Evolutionary conservation across 1,140 invertebrate species (phyloP).

Genomic region (Papilio helenus): DNA sequence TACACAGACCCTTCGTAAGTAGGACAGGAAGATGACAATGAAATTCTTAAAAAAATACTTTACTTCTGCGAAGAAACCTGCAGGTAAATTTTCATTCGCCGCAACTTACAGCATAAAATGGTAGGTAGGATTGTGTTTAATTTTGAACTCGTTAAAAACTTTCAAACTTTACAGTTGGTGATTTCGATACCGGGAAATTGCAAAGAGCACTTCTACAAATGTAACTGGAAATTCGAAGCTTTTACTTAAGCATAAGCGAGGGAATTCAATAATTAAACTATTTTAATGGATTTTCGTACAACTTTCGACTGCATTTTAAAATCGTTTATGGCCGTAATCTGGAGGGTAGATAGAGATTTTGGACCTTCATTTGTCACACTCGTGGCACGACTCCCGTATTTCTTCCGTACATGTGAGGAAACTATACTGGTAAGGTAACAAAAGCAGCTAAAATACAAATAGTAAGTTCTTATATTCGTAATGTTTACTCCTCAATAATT

Average conservation of each 20-base stretch:
- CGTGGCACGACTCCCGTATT: no score
- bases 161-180: neutral
- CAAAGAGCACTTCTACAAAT: conserved; percentile 5
- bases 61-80: neutral
- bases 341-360: neutral
- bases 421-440: no score
- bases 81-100: neutral
- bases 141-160: conserved; percentile 26
- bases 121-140: conserved; percentile 5
- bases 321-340: neutral
- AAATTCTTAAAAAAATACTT: neutral
- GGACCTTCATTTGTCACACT: neutral
- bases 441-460: no score
- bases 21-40: neutral
- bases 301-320: neutral
- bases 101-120: neutral
- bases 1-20: no score
- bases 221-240: neutral
- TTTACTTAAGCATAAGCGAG: neutral
- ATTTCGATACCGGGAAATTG: conserved; percentile 1
- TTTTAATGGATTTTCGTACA: neutral
- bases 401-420: no score
- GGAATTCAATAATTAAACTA: neutral
- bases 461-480: no score
- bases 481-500: no score